Evolutionary conservation across 2,797 vertebrate genomes (phyloP).

Genomic region (Heliangelus exortis): DNA sequence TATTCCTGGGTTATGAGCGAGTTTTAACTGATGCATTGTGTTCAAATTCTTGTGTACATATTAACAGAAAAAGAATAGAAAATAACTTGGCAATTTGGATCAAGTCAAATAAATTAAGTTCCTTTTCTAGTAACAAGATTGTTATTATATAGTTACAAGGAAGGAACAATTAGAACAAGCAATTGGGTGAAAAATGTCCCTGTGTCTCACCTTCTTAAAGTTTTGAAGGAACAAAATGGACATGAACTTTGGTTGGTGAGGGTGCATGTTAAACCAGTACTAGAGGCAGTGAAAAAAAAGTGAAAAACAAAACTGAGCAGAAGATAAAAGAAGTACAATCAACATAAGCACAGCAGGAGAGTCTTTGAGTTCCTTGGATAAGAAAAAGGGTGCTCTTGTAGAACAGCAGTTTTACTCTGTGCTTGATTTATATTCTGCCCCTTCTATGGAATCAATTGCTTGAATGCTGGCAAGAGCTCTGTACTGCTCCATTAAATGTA

Average conservation of each 20-base stretch:
- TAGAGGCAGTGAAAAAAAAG: not conserved
- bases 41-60: not conserved
- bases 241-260: not conserved
- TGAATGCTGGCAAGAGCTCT: slow-evolving; percentile 7
- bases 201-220: not conserved
- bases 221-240: not conserved
- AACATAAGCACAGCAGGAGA: slow-evolving; percentile 59
- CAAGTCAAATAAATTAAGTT: not conserved
- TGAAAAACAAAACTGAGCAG: slow-evolving; percentile 3
- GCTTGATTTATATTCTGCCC: slow-evolving; percentile 68
- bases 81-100: not conserved
- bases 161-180: not conserved
- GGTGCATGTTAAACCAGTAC: not conserved
- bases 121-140: not conserved
- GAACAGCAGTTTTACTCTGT: slow-evolving; percentile 30
- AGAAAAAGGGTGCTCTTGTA: slow-evolving; percentile 55
- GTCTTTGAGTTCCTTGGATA: slow-evolving; percentile 27
- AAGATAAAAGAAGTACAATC: slow-evolving; percentile 58
- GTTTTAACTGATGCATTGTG: not conserved
- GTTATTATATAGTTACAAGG: not conserved
- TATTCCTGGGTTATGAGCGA: not conserved
- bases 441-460: slow-evolving; percentile 65
- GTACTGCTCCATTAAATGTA: slow-evolving; percentile 34
- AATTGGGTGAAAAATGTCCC: not conserved
- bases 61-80: not conserved